Evolutionary conservation across 2,113 vertebrate species (phyloP).

Genomic region (Charadrius vociferus): DNA sequence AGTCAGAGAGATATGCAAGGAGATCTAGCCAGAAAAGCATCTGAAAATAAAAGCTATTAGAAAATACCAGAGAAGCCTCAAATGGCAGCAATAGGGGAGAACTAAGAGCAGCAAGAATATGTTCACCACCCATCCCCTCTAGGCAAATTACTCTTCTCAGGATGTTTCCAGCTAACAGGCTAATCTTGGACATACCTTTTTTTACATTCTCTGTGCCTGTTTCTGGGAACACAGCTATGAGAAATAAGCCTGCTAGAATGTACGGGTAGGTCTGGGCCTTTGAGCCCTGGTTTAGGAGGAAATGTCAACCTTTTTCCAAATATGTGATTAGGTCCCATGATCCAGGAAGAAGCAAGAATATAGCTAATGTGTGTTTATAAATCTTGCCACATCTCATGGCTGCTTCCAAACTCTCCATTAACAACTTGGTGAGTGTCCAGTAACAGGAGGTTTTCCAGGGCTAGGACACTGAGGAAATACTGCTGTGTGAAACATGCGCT

Average conservation of each 20-base stretch:
- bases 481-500: not conserved
- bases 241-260: not conserved
- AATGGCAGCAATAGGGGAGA: not conserved
- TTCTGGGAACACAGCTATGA: not conserved
- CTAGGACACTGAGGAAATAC: not conserved
- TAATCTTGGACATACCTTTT: not conserved
- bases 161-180: not conserved
- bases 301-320: not conserved
- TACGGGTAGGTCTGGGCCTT: not conserved
- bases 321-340: not conserved
- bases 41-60: not conserved
- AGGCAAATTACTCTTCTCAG: not conserved
- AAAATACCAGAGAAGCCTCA: not conserved
- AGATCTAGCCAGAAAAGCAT: not conserved
- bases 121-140: not conserved
- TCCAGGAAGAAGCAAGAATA: not conserved
- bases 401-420: constrained; percentile 45
- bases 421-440: constrained; percentile 22
- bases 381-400: not conserved
- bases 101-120: not conserved
- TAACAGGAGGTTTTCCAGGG: not conserved
- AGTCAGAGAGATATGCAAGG: not conserved
- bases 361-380: not conserved
- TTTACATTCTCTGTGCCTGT: not conserved
- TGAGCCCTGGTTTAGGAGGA: not conserved